Evolutionary conservation across 2,888 invertebrate genomes (phyloP).

Genomic region (Eueremaeus valkanovi): DNA sequence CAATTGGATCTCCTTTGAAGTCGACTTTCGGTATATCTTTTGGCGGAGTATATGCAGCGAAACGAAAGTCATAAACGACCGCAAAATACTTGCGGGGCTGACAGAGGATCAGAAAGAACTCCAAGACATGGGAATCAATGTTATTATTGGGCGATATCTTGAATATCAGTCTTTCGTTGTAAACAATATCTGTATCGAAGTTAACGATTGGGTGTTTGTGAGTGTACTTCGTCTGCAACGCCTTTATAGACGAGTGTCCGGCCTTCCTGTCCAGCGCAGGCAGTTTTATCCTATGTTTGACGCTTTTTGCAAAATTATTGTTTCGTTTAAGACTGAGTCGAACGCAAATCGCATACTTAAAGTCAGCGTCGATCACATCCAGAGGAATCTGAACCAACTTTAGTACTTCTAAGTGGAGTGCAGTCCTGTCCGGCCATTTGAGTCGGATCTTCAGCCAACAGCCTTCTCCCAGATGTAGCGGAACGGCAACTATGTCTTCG

Average conservation of each 20-base stretch:
- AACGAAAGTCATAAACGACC: not conserved
- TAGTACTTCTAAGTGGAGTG: conserved; percentile 15
- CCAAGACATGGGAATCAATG: conserved; percentile 11
- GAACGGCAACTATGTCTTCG: not conserved
- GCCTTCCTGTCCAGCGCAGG: no score
- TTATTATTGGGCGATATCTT: conserved; percentile 14
- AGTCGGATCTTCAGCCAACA: conserved; percentile 13
- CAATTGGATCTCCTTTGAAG: conserved; percentile 26
- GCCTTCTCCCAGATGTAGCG: not conserved
- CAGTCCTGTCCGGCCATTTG: conserved; percentile 34
- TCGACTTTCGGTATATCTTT: not conserved
- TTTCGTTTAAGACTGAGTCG: not conserved
- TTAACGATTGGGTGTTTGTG: not conserved
- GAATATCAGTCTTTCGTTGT: conserved; percentile 23
- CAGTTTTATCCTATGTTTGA: no score
- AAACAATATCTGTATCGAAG: not conserved
- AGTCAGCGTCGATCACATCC: not conserved
- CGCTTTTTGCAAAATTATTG: no score
- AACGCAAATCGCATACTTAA: conserved; percentile 6
- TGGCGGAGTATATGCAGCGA: not conserved
- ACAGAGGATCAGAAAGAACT: not conserved
- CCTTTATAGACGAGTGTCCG: no score
- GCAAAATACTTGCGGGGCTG: conserved; percentile 1
- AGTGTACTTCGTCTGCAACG: not conserved
- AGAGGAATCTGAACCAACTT: conserved; percentile 5